Evolutionary conservation across 2,888 invertebrate species (phyloP), one percentile per base, ranked within the genome.

Genomic region (Strigamia crassipes): DNA sequence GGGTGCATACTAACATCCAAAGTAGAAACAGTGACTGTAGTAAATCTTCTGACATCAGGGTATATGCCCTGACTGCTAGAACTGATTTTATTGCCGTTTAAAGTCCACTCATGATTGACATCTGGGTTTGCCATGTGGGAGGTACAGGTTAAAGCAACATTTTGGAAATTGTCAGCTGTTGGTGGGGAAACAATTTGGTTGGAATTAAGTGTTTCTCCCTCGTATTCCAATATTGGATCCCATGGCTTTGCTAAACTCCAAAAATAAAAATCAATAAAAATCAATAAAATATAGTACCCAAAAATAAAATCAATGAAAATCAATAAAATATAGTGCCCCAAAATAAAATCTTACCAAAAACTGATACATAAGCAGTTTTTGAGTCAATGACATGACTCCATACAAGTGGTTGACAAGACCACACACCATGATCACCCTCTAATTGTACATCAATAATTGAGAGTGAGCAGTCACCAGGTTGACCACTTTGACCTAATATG

Each of bases 81-180:
- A 73, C 73, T 73, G 73, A 73, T 73, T 73, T 13, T 31, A 4
- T 73, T 31, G 12, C 31, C 73, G 27, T 73, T 73, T 73, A 73
- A 73, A 31, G 31, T 73, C 73, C 73, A 73, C 8, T 73, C 73
- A 31, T 73, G 73, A 73, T 73, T 31, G 27, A 73, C 73, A 31
- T 73, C 73, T 4, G 73, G 73, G 10, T 73, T 73, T 10, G 73
- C 27, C 73, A 73, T 73, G 73, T 73, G 73, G 73, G 73, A 73
- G 13, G 73, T 73, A n/a, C 73, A 73, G 12, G 31, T 31, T 31
- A 73, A 13, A n/a, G 1, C 13, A 12, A 73, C 12, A 13, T 23
- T 73, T 12, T 73, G n/a, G 8, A 31, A 15, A 2, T 73, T 31
- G 1, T 73, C 73, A 9, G n/a, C 27, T 73, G 31, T 15, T 73